Evolutionary conservation across 1,140 invertebrate genomes (phyloP).

Genomic region (Macrobrachium rosenbergii): DNA sequence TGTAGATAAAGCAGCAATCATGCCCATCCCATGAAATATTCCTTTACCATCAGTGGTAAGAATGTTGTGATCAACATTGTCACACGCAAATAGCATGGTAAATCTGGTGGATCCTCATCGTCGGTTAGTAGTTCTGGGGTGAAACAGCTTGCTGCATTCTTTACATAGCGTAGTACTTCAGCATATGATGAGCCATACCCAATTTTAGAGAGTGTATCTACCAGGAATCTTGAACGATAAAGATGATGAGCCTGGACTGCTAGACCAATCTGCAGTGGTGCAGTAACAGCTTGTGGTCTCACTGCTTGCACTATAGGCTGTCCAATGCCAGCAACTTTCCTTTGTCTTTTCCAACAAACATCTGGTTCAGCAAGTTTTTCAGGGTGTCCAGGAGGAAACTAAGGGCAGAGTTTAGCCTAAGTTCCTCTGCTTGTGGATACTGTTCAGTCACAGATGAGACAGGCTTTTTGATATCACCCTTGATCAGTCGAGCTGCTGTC

Average conservation of each 20-base stretch:
- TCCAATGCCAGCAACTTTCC: constrained; percentile 21
- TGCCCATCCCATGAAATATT: no score
- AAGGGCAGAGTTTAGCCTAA: constrained; percentile 3
- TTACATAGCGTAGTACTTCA: constrained; percentile 11
- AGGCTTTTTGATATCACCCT: constrained; percentile 27
- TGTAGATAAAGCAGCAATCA: no score
- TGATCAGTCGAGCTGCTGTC: constrained; percentile 24
- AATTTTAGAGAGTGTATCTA: no score
- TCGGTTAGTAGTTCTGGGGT: not conserved
- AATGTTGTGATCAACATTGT: constrained; percentile 29
- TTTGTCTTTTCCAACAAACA: constrained; percentile 24
- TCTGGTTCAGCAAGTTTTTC: not conserved
- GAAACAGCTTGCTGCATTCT: constrained; percentile 20
- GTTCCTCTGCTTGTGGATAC: constrained; percentile 21
- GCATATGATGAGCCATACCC: not conserved
- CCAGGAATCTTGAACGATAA: not conserved
- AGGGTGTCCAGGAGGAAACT: not conserved
- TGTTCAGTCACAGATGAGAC: constrained; percentile 25
- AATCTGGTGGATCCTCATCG: not conserved
- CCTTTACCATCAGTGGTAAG: not conserved
- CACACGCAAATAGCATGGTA: constrained; percentile 9
- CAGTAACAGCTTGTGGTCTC: constrained; percentile 23
- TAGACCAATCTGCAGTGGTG: not conserved
- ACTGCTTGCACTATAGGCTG: constrained; percentile 29
- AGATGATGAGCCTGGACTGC: not conserved